A percentile compares a stretch with the other conserved stretches of the same genome.
These are phyloP conservation scores for Scaptomyza parva DNA, from an alignment of 2,888 invertebrate genomes.

Conservation along the genomic window DNA sequence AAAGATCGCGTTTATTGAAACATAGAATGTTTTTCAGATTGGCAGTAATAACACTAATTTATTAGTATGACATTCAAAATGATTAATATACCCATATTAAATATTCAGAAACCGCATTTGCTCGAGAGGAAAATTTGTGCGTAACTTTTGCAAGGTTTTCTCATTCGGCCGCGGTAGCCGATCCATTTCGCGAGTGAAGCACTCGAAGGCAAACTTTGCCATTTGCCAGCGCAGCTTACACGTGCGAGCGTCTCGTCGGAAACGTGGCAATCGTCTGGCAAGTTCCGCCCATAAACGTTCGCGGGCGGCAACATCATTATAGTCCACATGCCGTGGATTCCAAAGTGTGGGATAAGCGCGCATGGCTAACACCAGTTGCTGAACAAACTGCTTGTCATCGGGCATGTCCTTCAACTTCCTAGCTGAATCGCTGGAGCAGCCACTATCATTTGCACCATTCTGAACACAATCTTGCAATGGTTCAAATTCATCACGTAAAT, in stretches of 20 bases:
- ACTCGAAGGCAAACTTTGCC: constrained; percentile 80
- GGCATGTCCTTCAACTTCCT: constrained; percentile 76
- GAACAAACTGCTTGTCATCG: constrained; percentile 78
- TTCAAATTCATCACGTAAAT: constrained; percentile 76
- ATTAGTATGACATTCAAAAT: constrained; percentile 24
- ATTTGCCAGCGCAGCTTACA: constrained; percentile 82
- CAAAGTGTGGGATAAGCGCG: constrained; percentile 75
- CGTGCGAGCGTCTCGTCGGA: constrained; percentile 70
- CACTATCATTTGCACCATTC: constrained; percentile 1
- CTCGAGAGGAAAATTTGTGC: constrained; percentile 75
- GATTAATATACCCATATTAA: constrained; percentile 21
- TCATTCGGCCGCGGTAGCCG: constrained; percentile 65
- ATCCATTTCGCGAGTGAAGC: constrained; percentile 72
- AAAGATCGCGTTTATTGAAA: constrained; percentile 37
- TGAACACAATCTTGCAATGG: constrained; percentile 71
- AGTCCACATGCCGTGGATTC: constrained; percentile 73
- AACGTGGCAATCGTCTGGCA: constrained; percentile 65
- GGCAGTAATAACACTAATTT: constrained; percentile 21
- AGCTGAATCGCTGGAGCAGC: constrained; percentile 7
- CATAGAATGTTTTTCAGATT: constrained; percentile 23
- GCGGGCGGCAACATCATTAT: constrained; percentile 72
- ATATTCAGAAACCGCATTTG: constrained; percentile 76
- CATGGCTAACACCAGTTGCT: constrained; percentile 71
- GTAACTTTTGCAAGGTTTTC: constrained; percentile 68
- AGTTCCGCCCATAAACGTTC: constrained; percentile 79